Base-by-base conservation (phyloP, 1,140 invertebrate species). In the Zeugodacus cucurbitae region DNA sequence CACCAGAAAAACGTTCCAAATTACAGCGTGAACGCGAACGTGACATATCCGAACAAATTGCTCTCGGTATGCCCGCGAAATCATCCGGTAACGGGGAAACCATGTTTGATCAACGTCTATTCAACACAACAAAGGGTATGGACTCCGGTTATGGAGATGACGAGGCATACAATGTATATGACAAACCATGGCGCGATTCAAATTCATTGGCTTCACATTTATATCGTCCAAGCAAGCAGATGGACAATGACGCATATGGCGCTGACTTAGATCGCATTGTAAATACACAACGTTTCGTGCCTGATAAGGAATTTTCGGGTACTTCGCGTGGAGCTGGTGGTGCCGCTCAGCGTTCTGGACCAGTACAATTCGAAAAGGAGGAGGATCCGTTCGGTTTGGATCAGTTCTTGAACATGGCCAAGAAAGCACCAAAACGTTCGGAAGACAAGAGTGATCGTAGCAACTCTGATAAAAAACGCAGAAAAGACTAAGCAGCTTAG, bases 31-130 rank as follows among this genome's bases (percentile, higher is more conserved):
- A 99, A 91, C 95, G 98, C 5, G 99, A 99, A 90, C 95, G 99
- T 34, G 99, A 99, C 93, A 99, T 99, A 88, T 99, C 98, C 89
- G 99, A 99, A 93, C 98, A 99, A 94, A 99, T 99, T 91, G 99
- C 99, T 1, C 94, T 99, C 7, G 99, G 99, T 6, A 93, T 99
- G 92, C 99, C 99, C 0, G 97, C 98, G 5, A 98, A 98, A 91
- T 95, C 95, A 7, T 94, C 95, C 14, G 94, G 94, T 86, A 95
- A 95, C 34, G 96, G 96, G 0, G 98, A 99, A 93, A 95, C 96
- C 0, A 96, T 99, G 93, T 99, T 99, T 94, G 99, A 99, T 94
- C 97, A 99, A 90, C 94, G 99, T 82, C 94, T 99, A 4, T 99
- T 99, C 92, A 99, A 99, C 91, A 98, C 98, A 89, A 96, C 95